Conservation (phyloP, 2,888 invertebrate species). For the Allacma fusca region DNA sequence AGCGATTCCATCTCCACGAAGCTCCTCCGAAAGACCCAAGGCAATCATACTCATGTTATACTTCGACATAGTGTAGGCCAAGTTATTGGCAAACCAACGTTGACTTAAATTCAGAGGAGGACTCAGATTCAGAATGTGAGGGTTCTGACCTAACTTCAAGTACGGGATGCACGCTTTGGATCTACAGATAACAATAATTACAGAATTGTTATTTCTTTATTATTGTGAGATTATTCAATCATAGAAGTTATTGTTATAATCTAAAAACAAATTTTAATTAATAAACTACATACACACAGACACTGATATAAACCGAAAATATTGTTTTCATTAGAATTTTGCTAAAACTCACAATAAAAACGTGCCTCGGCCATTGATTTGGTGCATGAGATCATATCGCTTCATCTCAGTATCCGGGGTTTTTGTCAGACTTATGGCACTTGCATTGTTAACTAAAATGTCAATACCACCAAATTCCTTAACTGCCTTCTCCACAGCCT, state of each 20-base stretch:
- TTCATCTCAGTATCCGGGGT: constrained; percentile 92
- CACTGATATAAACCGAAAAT: no score
- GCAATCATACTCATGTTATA: constrained; percentile 99
- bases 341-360: constrained; percentile 92
- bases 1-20: constrained; percentile 80
- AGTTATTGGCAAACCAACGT: constrained; percentile 83
- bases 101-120: constrained; percentile 91
- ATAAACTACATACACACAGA: no score
- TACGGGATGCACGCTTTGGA: constrained; percentile 90
- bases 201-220: constrained; percentile 7
- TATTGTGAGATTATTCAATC: neutral
- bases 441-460: constrained; percentile 94
- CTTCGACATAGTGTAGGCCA: constrained; percentile 98
- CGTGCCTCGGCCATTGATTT: constrained; percentile 92
- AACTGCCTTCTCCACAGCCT: constrained; percentile 78
- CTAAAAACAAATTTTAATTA: no score
- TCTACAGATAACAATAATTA: constrained; percentile 66
- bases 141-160: constrained; percentile 84
- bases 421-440: constrained; percentile 86
- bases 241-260: no score
- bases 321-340: no score
- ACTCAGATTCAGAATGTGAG: constrained; percentile 93
- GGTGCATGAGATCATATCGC: constrained; percentile 94
- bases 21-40: constrained; percentile 95
- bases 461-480: constrained; percentile 94